phyloP scores from a whole-genome alignment of 2,113 vertebrate species.

The Uria lomvia region DNA sequence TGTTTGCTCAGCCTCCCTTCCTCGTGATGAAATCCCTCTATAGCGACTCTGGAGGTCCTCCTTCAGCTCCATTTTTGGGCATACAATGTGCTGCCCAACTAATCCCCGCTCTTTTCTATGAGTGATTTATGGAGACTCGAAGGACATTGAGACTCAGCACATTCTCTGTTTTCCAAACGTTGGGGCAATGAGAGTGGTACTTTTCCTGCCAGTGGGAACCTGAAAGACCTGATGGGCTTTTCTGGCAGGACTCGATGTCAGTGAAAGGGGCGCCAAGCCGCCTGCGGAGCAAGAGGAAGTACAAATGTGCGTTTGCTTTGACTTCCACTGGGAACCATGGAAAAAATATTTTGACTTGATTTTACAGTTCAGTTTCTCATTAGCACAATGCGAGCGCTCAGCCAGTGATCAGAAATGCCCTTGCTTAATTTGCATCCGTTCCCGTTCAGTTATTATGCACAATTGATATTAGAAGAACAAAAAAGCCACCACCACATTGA shows the following conservation, averaged over 20 bases:
- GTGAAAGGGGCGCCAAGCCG: background rate
- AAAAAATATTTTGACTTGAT: constrained; percentile 56
- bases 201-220: constrained; percentile 44
- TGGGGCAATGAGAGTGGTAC: background rate
- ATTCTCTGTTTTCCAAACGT: constrained; percentile 31
- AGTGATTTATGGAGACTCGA: constrained; percentile 48
- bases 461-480: background rate
- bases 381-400: background rate
- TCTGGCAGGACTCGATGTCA: constrained; percentile 19
- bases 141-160: constrained; percentile 17
- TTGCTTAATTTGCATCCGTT: constrained; percentile 51
- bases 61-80: background rate
- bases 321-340: background rate
- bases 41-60: constrained; percentile 57
- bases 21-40: constrained; percentile 55
- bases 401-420: constrained; percentile 48
- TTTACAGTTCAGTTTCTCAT: constrained; percentile 21
- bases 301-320: background rate
- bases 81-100: constrained; percentile 31
- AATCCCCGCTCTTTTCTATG: constrained; percentile 49
- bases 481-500: background rate
- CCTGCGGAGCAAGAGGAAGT: background rate
- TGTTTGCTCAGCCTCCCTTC: constrained; percentile 36
- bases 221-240: constrained; percentile 37
- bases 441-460: background rate